phyloP scores from a whole-genome alignment of 1,140 invertebrate species.

The Drosophila nasuta region DNA sequence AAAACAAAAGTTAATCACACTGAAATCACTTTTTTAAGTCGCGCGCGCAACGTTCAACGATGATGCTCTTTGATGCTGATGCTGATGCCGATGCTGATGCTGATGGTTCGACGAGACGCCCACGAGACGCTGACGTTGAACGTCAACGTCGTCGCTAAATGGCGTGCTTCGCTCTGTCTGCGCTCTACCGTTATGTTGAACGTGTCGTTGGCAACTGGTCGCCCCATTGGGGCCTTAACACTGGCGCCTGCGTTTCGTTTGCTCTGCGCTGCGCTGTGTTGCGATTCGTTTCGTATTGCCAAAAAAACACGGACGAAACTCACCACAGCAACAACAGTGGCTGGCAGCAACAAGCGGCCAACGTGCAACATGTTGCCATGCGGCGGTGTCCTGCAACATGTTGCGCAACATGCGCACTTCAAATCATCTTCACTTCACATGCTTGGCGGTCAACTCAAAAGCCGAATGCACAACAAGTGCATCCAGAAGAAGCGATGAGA shows the following conservation, averaged over 20 bases:
- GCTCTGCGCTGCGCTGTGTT: neutral
- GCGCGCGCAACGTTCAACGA: neutral
- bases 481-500: too few species aligned
- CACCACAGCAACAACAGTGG: too few species aligned
- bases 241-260: slow-evolving; percentile 25
- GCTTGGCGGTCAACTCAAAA: too few species aligned
- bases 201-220: slow-evolving; percentile 66
- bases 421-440: too few species aligned
- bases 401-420: too few species aligned
- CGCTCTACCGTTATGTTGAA: slow-evolving; percentile 62
- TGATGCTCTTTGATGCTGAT: neutral
- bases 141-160: slow-evolving; percentile 25
- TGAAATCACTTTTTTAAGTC: neutral
- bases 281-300: too few species aligned
- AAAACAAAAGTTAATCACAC: neutral
- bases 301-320: too few species aligned
- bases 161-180: slow-evolving; percentile 43
- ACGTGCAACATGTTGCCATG: too few species aligned
- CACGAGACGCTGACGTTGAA: slow-evolving; percentile 35
- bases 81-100: neutral
- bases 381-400: too few species aligned
- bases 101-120: slow-evolving; percentile 24
- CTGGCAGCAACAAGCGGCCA: too few species aligned
- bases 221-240: slow-evolving; percentile 8
- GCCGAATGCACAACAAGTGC: too few species aligned